Evolutionary conservation across 1,140 invertebrate genomes (phyloP).

Genomic region (Ruditapes philippinarum): DNA sequence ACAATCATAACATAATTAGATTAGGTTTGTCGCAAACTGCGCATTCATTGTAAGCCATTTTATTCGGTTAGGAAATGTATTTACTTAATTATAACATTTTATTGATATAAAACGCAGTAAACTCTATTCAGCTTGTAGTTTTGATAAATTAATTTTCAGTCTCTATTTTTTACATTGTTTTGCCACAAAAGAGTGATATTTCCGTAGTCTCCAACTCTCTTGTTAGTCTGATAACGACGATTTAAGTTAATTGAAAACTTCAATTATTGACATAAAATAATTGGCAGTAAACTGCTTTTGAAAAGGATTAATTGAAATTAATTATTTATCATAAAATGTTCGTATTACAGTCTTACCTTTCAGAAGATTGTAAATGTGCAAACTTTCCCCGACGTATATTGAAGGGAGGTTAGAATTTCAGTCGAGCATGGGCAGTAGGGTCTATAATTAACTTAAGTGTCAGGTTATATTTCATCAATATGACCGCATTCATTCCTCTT

Average conservation of each 20-base stretch:
- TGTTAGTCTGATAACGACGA: neutral
- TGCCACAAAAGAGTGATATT: constrained; percentile 49
- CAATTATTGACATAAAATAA: constrained; percentile 34
- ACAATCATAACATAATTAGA: constrained; percentile 63
- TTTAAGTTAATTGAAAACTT: constrained; percentile 25
- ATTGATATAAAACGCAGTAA: constrained; percentile 57
- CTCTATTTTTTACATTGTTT: constrained; percentile 29
- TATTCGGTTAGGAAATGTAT: constrained; percentile 31
- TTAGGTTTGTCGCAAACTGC: constrained; percentile 46
- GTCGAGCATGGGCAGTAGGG: too few species aligned
- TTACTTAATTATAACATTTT: constrained; percentile 66
- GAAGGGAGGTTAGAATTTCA: too few species aligned
- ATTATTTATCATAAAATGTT: constrained; percentile 42
- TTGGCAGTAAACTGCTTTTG: constrained; percentile 34
- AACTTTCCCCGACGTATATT: neutral
- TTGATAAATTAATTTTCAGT: constrained; percentile 52
- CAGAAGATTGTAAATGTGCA: neutral
- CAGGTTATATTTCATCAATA: too few species aligned
- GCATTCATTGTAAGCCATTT: constrained; percentile 42
- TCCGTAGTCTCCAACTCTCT: constrained; percentile 14
- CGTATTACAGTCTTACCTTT: constrained; percentile 3
- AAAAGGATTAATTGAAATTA: constrained; percentile 48
- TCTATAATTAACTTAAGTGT: too few species aligned
- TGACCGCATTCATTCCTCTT: too few species aligned
- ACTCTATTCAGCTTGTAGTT: constrained; percentile 49